Evolutionary conservation across 37 sponge, comb jelly and placozoan species (phyloP).

Genomic region (Haliclona indistincta): DNA sequence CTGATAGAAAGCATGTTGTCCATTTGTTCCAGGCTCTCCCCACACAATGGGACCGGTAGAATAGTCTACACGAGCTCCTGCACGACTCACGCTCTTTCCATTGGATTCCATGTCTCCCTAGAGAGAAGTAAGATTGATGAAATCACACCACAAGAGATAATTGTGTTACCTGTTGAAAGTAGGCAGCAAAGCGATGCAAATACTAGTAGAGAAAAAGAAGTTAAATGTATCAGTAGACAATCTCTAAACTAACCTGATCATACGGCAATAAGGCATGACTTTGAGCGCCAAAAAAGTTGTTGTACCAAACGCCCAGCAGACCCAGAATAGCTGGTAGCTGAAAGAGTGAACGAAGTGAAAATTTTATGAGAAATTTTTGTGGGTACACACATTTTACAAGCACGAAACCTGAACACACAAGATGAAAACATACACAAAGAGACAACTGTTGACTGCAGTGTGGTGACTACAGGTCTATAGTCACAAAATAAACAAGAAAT

Average conservation of each 20-base stretch:
- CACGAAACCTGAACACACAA: background rate
- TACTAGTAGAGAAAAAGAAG: conserved; percentile 44
- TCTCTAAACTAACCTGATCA: conserved; percentile 69
- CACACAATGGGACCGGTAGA: conserved; percentile 99
- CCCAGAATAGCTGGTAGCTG: conserved; percentile 94
- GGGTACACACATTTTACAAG: background rate
- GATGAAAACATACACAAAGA: background rate
- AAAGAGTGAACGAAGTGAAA: background rate
- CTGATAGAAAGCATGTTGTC: conserved; percentile 99
- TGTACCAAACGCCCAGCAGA: conserved; percentile 98
- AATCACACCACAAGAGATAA: background rate
- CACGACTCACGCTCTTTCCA: conserved; percentile 87
- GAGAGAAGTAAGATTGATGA: background rate
- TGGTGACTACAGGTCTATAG: too few species aligned
- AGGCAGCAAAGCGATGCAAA: conserved; percentile 97
- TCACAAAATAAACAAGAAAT: too few species aligned
- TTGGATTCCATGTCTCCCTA: conserved; percentile 99
- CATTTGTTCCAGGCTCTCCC: conserved; percentile 99
- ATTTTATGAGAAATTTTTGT: background rate
- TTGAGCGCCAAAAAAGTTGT: conserved; percentile 98
- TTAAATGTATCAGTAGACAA: background rate
- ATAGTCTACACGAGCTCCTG: conserved; percentile 79
- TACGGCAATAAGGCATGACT: conserved; percentile 96
- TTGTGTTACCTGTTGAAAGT: conserved; percentile 88
- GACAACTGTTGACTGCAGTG: background rate